Percentiles rank a stretch among this genome's conserved stretches.
Conservation (phyloP, 2,888 invertebrate genomes). For the Lymantria monacha region DNA sequence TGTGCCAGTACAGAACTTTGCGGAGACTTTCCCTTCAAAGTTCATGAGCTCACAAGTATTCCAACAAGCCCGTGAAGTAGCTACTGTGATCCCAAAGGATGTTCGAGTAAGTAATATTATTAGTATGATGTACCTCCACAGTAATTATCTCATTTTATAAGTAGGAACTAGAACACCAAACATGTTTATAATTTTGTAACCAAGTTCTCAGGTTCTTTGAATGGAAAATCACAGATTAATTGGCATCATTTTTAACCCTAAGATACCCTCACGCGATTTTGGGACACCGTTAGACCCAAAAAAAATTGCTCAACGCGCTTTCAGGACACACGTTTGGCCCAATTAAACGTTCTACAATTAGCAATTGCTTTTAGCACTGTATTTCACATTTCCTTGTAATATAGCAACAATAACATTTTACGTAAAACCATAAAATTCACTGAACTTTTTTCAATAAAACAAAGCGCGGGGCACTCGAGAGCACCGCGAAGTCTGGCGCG, state of each 20-base stretch:
- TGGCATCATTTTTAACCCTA: conserved; percentile 82
- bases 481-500: no score
- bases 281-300: no score
- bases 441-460: no score
- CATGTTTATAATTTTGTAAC: conserved; percentile 96
- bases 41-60: conserved; percentile 90
- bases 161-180: conserved; percentile 81
- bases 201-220: conserved; percentile 96
- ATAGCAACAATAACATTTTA: no score
- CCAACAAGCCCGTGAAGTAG: conserved; percentile 86
- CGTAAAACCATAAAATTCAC: no score
- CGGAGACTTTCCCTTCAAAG: conserved; percentile 91
- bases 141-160: conserved; percentile 84
- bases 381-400: no score
- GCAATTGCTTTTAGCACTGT: no score
- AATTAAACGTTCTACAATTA: no score
- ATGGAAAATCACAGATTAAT: conserved; percentile 99
- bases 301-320: no score
- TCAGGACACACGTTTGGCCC: no score
- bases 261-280: no score
- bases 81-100: conserved; percentile 83
- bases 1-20: conserved; percentile 87
- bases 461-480: no score
- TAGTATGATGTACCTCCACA: conserved; percentile 51
- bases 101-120: conserved; percentile 78